Base-by-base conservation (phyloP, 1,140 invertebrate species). In the Planococcus citri region DNA sequence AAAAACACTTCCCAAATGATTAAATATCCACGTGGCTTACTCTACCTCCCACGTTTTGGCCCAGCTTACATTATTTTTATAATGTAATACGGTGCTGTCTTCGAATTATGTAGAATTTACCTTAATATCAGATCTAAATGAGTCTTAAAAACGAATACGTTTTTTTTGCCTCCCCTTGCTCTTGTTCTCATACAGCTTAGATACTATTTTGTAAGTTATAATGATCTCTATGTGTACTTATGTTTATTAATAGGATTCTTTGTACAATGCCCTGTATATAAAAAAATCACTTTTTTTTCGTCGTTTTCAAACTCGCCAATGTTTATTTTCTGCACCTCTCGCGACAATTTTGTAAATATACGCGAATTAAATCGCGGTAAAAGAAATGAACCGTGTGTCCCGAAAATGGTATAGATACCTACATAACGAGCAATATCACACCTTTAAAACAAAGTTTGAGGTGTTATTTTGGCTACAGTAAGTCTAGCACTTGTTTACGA, bases 11-110 rank as follows among this genome's bases (percentile, higher is more conserved):
- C 41, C 25, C 10, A 27, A 64, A 64, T 64, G 60, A 64, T 64
- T 64, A 64, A 22, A 64, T 64, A 64, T 64, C 60, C 60, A 64
- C 60, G 60, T 64, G 60, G 60, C 60, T 64, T 64, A 27, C 22
- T 25, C 22, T 64, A 64, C 60, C 60, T 64, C 60, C 60, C 25
- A 64, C 60, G 60, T 64, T 24, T 64, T 64, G 60, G 60, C 60
- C 60, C 22, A 25, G 41, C 41, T 51, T 51, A 51, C 17, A 14
- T 51, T 51, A 17, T 51, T 17, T 51, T 51, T 51, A 51, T 51
- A 51, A 51, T 51, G 41, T 51, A 51, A 51, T 20, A 17, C 41
- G 10, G n/a, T n/a, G n/a, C 41, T 6, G 6, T 14, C 41, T 51
- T 51, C 41, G 41, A 51, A 51, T 51, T 51, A 51, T 20, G 41